Conservation (phyloP, 2,113 vertebrate species). For the Calonectris borealis region DNA sequence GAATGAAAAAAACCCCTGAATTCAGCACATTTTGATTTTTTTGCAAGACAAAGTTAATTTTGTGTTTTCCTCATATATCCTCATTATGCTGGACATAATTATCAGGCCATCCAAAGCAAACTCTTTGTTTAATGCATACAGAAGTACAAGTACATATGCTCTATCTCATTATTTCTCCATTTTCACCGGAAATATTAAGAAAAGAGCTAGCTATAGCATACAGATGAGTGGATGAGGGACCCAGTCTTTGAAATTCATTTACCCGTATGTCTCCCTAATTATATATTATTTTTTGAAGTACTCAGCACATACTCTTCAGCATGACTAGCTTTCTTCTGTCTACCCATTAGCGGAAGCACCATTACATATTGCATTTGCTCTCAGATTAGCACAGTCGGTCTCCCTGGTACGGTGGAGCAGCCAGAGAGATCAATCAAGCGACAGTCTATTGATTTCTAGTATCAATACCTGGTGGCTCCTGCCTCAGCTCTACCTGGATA, state of each 20-base stretch:
- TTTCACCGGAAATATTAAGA: background rate
- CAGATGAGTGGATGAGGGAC: background rate
- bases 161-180: background rate
- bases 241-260: background rate
- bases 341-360: background rate
- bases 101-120: background rate
- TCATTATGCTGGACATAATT: background rate
- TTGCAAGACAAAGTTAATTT: background rate
- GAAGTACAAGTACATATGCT: background rate
- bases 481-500: background rate
- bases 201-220: background rate
- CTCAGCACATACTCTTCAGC: background rate
- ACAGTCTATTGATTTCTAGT: background rate
- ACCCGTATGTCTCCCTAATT: background rate
- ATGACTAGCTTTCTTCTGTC: background rate
- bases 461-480: background rate
- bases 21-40: background rate
- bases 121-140: background rate
- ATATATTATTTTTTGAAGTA: background rate
- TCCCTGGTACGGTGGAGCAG: rapidly evolving
- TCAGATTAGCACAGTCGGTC: background rate
- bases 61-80: background rate
- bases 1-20: background rate
- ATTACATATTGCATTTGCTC: background rate
- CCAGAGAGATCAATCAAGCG: background rate